Percentiles rank a stretch among this genome's conserved stretches.
phyloP scores from a whole-genome alignment of 2,797 vertebrate genomes.

The Mormyrops attenuatus region DNA sequence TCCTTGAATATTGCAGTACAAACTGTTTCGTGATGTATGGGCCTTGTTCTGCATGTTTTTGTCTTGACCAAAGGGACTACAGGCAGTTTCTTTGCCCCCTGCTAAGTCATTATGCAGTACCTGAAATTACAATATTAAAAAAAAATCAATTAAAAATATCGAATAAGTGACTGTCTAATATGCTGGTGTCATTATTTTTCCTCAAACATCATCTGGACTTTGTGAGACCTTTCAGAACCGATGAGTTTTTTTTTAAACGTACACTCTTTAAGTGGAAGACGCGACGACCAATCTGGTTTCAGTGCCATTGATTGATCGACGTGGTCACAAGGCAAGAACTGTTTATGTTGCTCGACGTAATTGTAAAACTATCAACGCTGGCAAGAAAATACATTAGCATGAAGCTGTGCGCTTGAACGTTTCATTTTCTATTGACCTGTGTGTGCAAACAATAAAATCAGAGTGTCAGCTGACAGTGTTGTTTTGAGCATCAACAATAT shows the following conservation, averaged over 20 bases:
- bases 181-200: not conserved
- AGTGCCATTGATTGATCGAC: slow-evolving; percentile 35
- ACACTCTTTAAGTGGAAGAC: not conserved
- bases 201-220: not conserved
- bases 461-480: not conserved
- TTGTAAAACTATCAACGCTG: slow-evolving; percentile 29
- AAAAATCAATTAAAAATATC: not conserved
- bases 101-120: not conserved
- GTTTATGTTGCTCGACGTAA: slow-evolving; percentile 35
- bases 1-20: slow-evolving; percentile 2
- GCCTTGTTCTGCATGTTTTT: not conserved
- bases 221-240: not conserved
- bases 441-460: slow-evolving; percentile 19
- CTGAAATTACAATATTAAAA: not conserved
- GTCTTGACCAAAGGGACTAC: slow-evolving; percentile 1
- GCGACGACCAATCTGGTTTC: slow-evolving; percentile 24
- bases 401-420: slow-evolving; percentile 34
- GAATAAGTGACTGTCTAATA: not conserved
- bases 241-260: not conserved
- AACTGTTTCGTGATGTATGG: not conserved
- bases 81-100: not conserved
- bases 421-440: slow-evolving; percentile 34
- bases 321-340: slow-evolving; percentile 32
- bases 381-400: slow-evolving; percentile 45
- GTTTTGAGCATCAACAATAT: not conserved